Evolutionary conservation across 2,113 vertebrate genomes (phyloP).

Genomic region (Candoia aspera): DNA sequence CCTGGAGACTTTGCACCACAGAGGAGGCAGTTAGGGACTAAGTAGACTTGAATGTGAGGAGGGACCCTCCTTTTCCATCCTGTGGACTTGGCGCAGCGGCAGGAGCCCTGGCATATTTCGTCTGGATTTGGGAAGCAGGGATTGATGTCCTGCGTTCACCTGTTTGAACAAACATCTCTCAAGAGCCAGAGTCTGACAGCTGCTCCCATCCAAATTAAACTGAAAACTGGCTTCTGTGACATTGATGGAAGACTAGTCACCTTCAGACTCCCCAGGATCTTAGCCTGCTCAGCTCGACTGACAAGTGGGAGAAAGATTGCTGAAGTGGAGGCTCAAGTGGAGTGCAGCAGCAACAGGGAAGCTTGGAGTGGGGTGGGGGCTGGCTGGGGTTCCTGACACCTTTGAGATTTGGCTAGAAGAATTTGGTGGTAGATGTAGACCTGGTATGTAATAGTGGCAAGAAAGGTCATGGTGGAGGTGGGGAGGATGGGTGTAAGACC

Average conservation of each 20-base stretch:
- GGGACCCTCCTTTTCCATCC: not conserved
- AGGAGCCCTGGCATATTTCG: not conserved
- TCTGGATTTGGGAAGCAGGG: not conserved
- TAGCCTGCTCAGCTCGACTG: not conserved
- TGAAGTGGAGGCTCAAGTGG: not conserved
- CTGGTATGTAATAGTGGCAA: not conserved
- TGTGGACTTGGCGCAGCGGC: not conserved
- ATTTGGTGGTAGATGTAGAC: not conserved
- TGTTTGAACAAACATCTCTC: not conserved
- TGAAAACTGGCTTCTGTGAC: not conserved
- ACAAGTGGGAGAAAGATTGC: not conserved
- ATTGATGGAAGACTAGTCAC: not conserved
- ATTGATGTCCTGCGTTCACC: not conserved
- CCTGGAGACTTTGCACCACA: not conserved
- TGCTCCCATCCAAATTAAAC: not conserved
- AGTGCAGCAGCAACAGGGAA: not conserved
- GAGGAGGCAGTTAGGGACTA: not conserved
- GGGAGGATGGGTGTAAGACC: not conserved
- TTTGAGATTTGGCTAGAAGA: not conserved
- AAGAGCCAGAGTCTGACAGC: not conserved
- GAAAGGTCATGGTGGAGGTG: not conserved
- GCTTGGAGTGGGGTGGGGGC: not conserved
- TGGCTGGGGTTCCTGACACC: not conserved
- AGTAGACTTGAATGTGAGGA: not conserved
- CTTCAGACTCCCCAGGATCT: not conserved